Evolutionary conservation across 2,113 vertebrate species (phyloP).

Genomic region (Odocoileus virginianus): DNA sequence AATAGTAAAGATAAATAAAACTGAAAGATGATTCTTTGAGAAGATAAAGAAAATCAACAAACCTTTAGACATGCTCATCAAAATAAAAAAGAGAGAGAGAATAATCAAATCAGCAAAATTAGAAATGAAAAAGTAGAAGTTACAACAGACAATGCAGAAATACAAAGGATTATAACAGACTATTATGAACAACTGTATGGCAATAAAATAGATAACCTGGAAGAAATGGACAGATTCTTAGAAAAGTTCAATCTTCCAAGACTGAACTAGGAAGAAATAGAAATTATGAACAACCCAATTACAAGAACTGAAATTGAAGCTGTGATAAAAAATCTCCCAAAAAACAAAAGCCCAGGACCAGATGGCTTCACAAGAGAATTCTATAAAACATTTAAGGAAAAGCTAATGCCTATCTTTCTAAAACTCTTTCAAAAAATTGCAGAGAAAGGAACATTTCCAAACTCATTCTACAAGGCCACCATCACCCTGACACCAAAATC

Average conservation of each 20-base stretch:
- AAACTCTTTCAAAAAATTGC: background rate
- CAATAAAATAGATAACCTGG: background rate
- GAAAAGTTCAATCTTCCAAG: background rate
- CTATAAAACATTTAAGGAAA: background rate
- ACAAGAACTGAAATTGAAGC: background rate
- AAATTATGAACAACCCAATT: background rate
- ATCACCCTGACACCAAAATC: background rate
- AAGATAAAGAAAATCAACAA: background rate
- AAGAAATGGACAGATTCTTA: background rate
- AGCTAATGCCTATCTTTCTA: background rate
- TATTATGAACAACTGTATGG: background rate
- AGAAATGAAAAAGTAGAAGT: fast-evolving
- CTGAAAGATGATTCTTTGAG: background rate
- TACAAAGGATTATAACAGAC: background rate
- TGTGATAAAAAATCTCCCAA: background rate
- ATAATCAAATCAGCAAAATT: background rate
- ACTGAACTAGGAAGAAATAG: background rate
- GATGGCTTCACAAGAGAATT: background rate
- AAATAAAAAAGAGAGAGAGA: background rate
- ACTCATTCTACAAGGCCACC: background rate
- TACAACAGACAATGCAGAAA: background rate
- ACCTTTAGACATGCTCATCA: background rate
- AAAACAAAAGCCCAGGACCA: background rate
- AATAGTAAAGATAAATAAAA: background rate
- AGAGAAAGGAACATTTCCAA: background rate